Conservation (phyloP, 1,140 invertebrate genomes). For the Holcopasites calliopsidis region DNA sequence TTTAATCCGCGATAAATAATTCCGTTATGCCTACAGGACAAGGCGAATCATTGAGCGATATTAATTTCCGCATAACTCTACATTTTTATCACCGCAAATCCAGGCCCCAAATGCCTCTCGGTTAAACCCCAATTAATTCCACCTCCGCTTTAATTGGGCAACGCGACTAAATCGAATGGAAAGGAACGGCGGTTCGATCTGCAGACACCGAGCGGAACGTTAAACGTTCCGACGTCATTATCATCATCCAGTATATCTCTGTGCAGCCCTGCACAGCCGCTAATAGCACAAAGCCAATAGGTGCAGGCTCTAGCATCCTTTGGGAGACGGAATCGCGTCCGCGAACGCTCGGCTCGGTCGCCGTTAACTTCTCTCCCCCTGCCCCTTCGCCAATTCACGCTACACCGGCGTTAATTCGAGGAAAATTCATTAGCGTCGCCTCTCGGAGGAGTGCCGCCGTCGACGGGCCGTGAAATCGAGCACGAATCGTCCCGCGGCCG, state of each 20-base stretch:
- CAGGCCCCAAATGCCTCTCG: no score
- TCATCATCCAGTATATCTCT: no score
- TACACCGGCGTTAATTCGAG: constrained; percentile 56
- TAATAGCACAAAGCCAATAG: constrained; percentile 46
- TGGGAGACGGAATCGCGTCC: constrained; percentile 11
- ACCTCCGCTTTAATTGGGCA: no score
- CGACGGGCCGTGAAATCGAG: constrained; percentile 58
- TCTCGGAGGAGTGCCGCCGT: constrained; percentile 31
- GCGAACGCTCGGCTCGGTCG: background rate
- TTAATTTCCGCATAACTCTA: no score
- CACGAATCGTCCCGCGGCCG: constrained; percentile 54
- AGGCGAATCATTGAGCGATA: no score
- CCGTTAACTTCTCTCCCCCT: background rate
- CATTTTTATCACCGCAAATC: no score
- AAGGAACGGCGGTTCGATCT: no score
- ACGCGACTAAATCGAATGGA: no score
- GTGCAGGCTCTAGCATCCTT: constrained; percentile 24
- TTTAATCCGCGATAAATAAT: no score
- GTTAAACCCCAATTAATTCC: no score
- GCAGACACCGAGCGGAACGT: no score
- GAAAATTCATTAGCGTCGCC: constrained; percentile 63
- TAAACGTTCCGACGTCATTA: background rate
- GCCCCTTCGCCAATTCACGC: constrained; percentile 29
- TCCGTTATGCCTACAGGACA: no score
- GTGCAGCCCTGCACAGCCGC: background rate